phyloP scores from a whole-genome alignment of 2,888 invertebrate species.

The Xestobium rufovillosum region DNA sequence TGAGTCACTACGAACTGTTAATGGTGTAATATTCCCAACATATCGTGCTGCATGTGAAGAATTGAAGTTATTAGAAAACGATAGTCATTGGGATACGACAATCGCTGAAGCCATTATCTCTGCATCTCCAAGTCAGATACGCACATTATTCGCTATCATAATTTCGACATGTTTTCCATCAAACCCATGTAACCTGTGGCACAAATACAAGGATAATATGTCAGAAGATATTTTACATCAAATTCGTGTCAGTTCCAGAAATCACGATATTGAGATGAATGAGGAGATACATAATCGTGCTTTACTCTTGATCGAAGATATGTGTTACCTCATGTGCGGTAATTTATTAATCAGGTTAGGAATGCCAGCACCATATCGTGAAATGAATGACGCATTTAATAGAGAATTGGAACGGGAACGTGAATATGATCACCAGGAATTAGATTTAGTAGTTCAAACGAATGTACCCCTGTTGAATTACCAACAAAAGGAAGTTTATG shows the following conservation, averaged over 20 bases:
- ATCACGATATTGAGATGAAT: slow-evolving; percentile 19
- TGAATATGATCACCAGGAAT: too few species aligned
- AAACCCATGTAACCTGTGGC: slow-evolving; percentile 18
- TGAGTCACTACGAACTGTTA: too few species aligned
- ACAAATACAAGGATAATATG: slow-evolving; percentile 23
- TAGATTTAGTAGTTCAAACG: too few species aligned
- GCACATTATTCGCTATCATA: slow-evolving; percentile 26
- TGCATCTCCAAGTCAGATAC: slow-evolving; percentile 24
- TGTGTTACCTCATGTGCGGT: slow-evolving; percentile 31
- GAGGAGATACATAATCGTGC: slow-evolving; percentile 27
- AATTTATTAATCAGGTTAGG: too few species aligned
- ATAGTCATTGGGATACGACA: slow-evolving; percentile 14
- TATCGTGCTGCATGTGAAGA: slow-evolving; percentile 4
- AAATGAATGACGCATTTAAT: slow-evolving; percentile 2
- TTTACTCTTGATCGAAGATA: slow-evolving; percentile 33
- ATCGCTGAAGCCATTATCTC: slow-evolving; percentile 22
- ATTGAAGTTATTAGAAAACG: neutral
- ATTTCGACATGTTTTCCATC: too few species aligned
- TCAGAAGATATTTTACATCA: slow-evolving; percentile 23
- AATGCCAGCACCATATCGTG: too few species aligned
- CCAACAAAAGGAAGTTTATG: slow-evolving; percentile 20
- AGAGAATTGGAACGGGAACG: slow-evolving; percentile 3
- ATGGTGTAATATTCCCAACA: slow-evolving; percentile 9
- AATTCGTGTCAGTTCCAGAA: slow-evolving; percentile 16
- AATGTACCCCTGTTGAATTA: neutral